These are phyloP conservation scores for Pollenia griseotomentosa DNA, from an alignment of 2,888 invertebrate genomes.

Conservation along the genomic window DNA sequence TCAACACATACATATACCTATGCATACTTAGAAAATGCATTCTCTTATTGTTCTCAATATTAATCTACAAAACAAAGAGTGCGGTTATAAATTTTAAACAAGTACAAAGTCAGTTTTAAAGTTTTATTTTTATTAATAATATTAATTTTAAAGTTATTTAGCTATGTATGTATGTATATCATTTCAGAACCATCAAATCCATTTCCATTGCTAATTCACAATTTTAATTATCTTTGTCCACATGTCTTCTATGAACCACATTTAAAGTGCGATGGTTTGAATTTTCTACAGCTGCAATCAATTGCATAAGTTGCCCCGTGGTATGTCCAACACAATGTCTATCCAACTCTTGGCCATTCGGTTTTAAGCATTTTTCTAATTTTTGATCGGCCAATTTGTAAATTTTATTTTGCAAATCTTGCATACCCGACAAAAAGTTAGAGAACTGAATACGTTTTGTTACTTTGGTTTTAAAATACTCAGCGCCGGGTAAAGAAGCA, in stretches of 20 bases:
- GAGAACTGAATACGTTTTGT: slow-evolving; percentile 52
- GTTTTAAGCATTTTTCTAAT: slow-evolving; percentile 58
- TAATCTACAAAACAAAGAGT: too few species aligned
- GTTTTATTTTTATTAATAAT: too few species aligned
- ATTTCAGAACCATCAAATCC: too few species aligned
- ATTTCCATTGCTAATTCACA: too few species aligned
- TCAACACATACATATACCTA: too few species aligned
- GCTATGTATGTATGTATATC: too few species aligned
- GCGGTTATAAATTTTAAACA: too few species aligned
- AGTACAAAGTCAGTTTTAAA: too few species aligned
- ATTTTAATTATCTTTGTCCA: neutral
- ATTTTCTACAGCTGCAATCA: slow-evolving; percentile 74
- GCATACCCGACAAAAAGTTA: neutral
- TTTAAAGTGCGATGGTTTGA: neutral
- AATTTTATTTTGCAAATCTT: slow-evolving; percentile 39
- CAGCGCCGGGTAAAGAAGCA: slow-evolving; percentile 11
- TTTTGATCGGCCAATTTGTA: slow-evolving; percentile 44
- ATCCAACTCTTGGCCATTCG: slow-evolving; percentile 50
- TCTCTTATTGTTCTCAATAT: slow-evolving; percentile 3
- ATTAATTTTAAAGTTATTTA: too few species aligned
- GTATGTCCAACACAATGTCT: slow-evolving; percentile 73
- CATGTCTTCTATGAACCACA: neutral
- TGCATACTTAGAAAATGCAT: neutral
- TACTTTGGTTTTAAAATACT: slow-evolving; percentile 49
- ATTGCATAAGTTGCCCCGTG: slow-evolving; percentile 74